Evolutionary conservation across 2,888 invertebrate species (phyloP).

Genomic region (Lepidocyrtinus sp.): DNA sequence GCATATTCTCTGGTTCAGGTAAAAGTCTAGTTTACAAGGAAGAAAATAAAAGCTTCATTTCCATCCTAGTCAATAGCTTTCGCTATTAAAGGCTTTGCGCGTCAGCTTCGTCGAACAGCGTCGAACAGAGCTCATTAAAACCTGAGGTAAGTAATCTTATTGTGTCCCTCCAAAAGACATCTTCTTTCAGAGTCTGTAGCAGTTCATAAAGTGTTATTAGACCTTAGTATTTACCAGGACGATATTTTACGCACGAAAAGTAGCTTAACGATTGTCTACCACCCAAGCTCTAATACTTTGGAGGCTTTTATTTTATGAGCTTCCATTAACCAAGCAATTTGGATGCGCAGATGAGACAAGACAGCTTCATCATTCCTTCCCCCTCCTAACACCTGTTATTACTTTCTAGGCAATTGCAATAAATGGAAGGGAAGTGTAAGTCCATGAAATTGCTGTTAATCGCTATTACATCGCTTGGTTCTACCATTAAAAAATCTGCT

Average conservation of each 20-base stretch:
- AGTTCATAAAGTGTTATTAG: slow-evolving; percentile 10
- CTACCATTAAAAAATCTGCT: too few relatives aligned
- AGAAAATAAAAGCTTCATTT: neutral
- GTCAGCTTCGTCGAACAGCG: too few relatives aligned
- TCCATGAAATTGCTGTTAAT: too few relatives aligned
- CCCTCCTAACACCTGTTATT: neutral
- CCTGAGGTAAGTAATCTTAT: neutral
- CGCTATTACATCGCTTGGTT: too few relatives aligned
- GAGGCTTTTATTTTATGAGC: slow-evolving; percentile 16
- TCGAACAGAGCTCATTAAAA: neutral
- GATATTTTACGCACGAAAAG: slow-evolving; percentile 34
- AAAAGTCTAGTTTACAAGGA: neutral
- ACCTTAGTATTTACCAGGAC: slow-evolving; percentile 6
- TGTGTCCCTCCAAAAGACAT: neutral
- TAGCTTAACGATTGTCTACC: neutral
- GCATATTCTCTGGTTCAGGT: too few relatives aligned
- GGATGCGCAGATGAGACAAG: slow-evolving; percentile 36
- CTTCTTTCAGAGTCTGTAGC: neutral
- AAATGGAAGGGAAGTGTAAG: too few relatives aligned
- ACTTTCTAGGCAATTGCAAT: too few relatives aligned
- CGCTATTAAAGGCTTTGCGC: too few relatives aligned
- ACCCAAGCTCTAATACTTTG: neutral
- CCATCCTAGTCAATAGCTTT: too few relatives aligned
- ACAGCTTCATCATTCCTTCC: neutral
- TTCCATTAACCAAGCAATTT: slow-evolving; percentile 40